Conservation (phyloP, 2,888 invertebrate species). For the Homarus gammarus region DNA sequence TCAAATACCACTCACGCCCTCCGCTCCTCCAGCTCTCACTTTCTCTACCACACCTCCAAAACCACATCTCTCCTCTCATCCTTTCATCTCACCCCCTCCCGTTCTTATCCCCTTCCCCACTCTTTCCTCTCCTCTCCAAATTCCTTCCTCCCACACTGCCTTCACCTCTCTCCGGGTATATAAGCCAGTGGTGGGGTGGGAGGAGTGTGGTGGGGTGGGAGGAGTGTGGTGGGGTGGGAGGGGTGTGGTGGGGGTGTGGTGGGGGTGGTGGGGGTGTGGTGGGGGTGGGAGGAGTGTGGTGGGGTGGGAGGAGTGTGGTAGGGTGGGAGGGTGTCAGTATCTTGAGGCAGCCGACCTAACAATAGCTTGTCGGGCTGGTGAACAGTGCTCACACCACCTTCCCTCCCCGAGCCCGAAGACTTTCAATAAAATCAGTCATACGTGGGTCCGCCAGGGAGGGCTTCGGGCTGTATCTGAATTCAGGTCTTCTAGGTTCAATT, state of each 20-base stretch:
- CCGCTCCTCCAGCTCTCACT: too few species aligned
- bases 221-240: neutral
- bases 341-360: neutral
- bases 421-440: conserved; percentile 36
- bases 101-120: neutral
- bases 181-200: neutral
- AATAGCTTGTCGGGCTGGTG: neutral
- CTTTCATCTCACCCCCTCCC: neutral
- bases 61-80: neutral
- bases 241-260: too few species aligned
- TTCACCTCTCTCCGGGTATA: neutral
- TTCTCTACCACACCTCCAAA: too few species aligned
- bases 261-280: too few species aligned
- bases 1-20: too few species aligned
- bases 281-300: too few species aligned
- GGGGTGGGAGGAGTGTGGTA: too few species aligned
- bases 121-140: neutral
- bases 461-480: conserved; percentile 33
- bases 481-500: conserved; percentile 38
- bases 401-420: neutral
- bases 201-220: too few species aligned
- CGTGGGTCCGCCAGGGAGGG: neutral
- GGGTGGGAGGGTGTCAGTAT: neutral
- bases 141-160: neutral
- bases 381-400: conserved; percentile 15